Evolutionary conservation across 2,113 vertebrate species (phyloP).

Genomic region (Leptobrachium leishanense): DNA sequence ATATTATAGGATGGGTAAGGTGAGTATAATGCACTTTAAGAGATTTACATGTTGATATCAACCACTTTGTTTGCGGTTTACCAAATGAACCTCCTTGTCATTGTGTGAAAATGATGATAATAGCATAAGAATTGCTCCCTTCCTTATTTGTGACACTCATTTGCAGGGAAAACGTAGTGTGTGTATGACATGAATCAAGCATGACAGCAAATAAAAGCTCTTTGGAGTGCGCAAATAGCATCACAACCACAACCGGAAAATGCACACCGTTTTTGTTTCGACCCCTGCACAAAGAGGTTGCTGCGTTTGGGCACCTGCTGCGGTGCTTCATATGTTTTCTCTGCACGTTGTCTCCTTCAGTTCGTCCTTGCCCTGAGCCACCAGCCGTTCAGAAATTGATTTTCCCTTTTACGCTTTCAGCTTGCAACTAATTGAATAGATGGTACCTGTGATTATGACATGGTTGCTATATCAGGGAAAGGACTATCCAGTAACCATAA

Average conservation of each 20-base stretch:
- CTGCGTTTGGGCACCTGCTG: constrained; percentile 25
- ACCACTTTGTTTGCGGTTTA: too few species aligned
- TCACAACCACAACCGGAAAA: constrained; percentile 6
- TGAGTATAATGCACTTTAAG: too few species aligned
- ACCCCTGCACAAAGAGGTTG: constrained; percentile 6
- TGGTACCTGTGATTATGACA: constrained; percentile 51
- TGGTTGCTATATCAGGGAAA: constrained; percentile 42
- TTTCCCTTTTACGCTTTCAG: constrained; percentile 48
- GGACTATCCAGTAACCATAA: constrained; percentile 42
- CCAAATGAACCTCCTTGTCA: neutral
- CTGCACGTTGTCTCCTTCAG: constrained; percentile 47
- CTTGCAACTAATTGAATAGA: constrained; percentile 51
- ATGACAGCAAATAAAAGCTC: constrained; percentile 40
- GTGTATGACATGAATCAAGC: constrained; percentile 25
- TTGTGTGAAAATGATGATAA: neutral
- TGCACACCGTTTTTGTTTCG: neutral
- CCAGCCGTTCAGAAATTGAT: constrained; percentile 51
- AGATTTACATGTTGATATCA: too few species aligned
- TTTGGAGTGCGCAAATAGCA: constrained; percentile 19
- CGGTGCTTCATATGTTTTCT: constrained; percentile 39
- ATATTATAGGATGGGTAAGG: too few species aligned
- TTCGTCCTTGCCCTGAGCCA: constrained; percentile 47
- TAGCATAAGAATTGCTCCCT: neutral
- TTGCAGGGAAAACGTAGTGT: constrained; percentile 15
- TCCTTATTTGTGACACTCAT: constrained; percentile 11